Evolutionary conservation across 92 coral and sea anemone species (phyloP), one percentile per base, ranked within the genome.

Genomic region (Parazoanthus darwini): DNA sequence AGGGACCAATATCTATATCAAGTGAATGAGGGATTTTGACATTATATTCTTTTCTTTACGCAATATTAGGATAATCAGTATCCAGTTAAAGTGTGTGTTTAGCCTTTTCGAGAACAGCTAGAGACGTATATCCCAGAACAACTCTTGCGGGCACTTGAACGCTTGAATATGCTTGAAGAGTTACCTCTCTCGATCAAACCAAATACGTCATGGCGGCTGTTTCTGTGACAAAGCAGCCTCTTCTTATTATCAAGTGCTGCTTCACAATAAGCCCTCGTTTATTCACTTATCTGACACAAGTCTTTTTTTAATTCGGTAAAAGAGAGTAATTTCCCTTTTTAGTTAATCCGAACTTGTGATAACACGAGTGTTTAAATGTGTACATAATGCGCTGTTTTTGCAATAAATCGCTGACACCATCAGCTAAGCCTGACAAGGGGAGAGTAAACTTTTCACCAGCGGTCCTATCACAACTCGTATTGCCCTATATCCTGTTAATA

Each of bases 401-500:
- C 75, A 46, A 42, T 84, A 72, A 72, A 70, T 20, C 66, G 65
- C 65, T 84, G 35, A 72, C 48, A 29, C 26, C 18, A 37, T 73
- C 67, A 8, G 79, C 23, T 71, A 33, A 71, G 46, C 44, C 33
- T 84, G 65, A 48, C 77, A 71, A 58, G 35, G 44, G n/a, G 13
- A 63, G 58, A 83, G 77, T 48, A 83, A 83, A 83, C 87, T 44
- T 70, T 46, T 15, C 66, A 18, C 79, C n/a, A 10, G 66, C 56
- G n/a, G 87, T 50, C 87, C 87, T 84, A 84, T 84, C 87, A 84
- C 42, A 43, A 18, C 22, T 72, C 43, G 71, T 71, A 35, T 44
- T 29, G 87, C 79, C 75, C 87, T 43, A 84, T 84, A 84, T 84
- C 78, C 59, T 84, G 67, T 72, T 84, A 72, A 72, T 84, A 35